A percentile compares a stretch with the other conserved stretches of the same genome.
Conservation (phyloP, 35 echinoderm and acorn worm species). For the Strongylocentrotus purpuratus region DNA sequence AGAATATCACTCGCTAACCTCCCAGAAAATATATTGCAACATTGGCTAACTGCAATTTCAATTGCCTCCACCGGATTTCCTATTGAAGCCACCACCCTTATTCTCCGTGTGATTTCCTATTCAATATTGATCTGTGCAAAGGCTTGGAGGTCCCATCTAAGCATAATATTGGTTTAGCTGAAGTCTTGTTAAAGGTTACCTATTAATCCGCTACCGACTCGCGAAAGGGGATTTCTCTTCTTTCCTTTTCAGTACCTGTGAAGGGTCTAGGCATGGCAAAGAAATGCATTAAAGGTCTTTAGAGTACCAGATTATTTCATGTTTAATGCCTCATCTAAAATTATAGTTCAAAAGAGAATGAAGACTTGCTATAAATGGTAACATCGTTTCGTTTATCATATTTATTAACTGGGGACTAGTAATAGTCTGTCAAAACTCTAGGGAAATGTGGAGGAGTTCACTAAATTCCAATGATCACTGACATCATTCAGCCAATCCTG, state of each 20-base stretch:
- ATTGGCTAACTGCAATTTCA: conserved; percentile 8
- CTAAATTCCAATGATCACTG: neutral
- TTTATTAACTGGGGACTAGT: no score
- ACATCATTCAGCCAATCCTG: neutral
- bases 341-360: no score
- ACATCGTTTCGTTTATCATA: no score
- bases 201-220: neutral
- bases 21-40: neutral
- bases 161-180: conserved; percentile 17
- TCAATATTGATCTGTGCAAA: neutral
- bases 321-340: no score
- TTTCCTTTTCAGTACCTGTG: neutral
- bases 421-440: no score
- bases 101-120: neutral
- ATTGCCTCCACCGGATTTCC: neutral
- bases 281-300: no score
- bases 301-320: no score
- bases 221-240: neutral
- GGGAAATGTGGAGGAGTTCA: no score
- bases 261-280: no score
- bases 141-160: neutral
- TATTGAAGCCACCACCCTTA: conserved; percentile 8
- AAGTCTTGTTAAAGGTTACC: conserved; percentile 17
- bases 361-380: no score
- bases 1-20: neutral